Base-by-base conservation (phyloP, 2,888 invertebrate genomes). In the Drosophila anceps region DNA sequence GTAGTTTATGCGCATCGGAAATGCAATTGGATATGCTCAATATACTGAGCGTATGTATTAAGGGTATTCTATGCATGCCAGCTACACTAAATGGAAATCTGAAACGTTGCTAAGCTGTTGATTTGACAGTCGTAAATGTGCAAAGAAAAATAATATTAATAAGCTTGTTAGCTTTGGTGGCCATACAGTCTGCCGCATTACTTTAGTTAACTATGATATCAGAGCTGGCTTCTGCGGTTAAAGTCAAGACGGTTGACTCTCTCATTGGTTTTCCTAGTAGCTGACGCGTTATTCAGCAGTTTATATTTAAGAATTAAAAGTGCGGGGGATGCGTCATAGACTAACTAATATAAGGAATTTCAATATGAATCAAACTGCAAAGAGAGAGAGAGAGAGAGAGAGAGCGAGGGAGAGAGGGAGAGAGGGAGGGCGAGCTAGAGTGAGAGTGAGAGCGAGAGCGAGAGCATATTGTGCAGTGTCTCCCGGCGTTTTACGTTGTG, bases 21-120 rank as follows among this genome's bases (percentile, higher is more conserved):
- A 87, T 85, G 84, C 84, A 86, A 85, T 87, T 73, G 68, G 87
- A 85, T 87, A 79, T 87, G 73, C 60, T 69, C 82, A 79, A 86
- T 83, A 80, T 61, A 80, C 50, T 44, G 58, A 54, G 60, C 37
- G 61, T 46, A 29, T 60, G 39, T 18, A 27, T 31, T 24, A 60
- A n/a, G 39, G 33, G 62, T 43, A 64, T 54, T 35, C 15, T 41
- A 44, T n/a, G 35, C 33, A 24, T 54, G 44, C 27, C 27, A 37
- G 50, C 33, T 35, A 5, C 29, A 48, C 48, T 29, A 20, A 33
- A 43, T 44, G 64, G 65, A 68, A 69, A 79, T 59, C 46, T 39
- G 65, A 76, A 61, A 70, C 73, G 64, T 57, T 69, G 55, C 57
- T 69, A 63, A 72, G 60, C 66, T 79, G 62, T 71, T 74, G 67